Percentiles rank a stretch among this genome's conserved stretches.
Conservation (phyloP, 1,140 invertebrate genomes). For the Lepidotrigona ventralis region DNA sequence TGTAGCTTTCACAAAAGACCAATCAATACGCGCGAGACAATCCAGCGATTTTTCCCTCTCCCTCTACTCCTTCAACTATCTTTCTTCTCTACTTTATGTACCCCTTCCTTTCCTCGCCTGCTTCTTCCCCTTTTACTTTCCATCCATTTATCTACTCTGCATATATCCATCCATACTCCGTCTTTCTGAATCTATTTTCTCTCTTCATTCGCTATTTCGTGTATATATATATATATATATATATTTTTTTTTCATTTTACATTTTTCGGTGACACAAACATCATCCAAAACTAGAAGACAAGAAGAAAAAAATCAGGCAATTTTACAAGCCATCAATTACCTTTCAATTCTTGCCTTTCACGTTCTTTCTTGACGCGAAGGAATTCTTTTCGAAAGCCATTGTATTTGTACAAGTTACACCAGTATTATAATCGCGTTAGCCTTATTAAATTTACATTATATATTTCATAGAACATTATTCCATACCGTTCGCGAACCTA, state of each 20-base stretch:
- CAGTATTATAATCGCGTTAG: neutral
- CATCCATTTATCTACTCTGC: neutral
- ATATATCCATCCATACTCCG: neutral
- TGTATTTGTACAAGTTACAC: neutral
- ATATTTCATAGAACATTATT: neutral
- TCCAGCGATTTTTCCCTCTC: conserved; percentile 72
- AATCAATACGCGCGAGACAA: conserved; percentile 78
- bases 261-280: conserved; percentile 17
- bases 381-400: neutral
- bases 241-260: conserved; percentile 30
- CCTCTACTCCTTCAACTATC: conserved; percentile 20
- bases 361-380: neutral
- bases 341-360: neutral
- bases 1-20: conserved; percentile 75
- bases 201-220: neutral
- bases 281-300: neutral
- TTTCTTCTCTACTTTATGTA: conserved; percentile 18
- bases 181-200: conserved; percentile 7
- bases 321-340: neutral
- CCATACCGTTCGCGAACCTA: neutral
- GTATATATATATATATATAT: neutral
- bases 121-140: conserved; percentile 14
- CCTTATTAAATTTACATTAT: neutral
- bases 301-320: conserved; percentile 1
- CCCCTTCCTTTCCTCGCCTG: conserved; percentile 10